Evolutionary conservation across 2,113 vertebrate species (phyloP), one percentile per base, ranked within the genome.

Genomic region (Hemichromis elongatus): DNA sequence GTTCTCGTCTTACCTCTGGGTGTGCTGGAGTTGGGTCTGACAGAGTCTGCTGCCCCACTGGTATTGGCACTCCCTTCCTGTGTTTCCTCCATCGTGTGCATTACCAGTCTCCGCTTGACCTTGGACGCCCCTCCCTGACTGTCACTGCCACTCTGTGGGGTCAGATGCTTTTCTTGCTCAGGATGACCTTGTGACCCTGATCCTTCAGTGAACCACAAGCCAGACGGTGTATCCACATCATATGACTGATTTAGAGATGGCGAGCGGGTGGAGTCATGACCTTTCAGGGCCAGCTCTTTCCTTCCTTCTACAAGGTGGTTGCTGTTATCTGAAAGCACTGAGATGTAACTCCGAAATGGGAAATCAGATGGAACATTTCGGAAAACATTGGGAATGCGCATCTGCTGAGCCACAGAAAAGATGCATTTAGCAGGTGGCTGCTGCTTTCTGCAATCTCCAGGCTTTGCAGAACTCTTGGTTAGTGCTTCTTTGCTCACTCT

Each of bases 71-170:
- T 81, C 28, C n/a, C 66, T 19, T 91, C 77, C 24, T 11, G 7
- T 0, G 47, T 66, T 5, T 75, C 87, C 16, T 95, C 92, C 1
- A 63, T 52, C 2, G 19, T n/a, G 3, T 94, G 93, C 95, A 96
- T 95, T 37, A 95, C 86, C 52, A 96, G 94, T 35, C 94, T 94
- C 19, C 96, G 93, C 85, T 96, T 96, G 82, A 95, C 95, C 66
- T 90, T 93, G 14, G 89, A 91, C 2, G 37, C 24, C 4, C 73
- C 84, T 5, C 79, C 89, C 16, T 94, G 90, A 45, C 77, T 81
- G 5, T 89, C 93, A 6, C 10, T 61, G 7, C 16, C 82, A 11
- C 80, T 90, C 35, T 94, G 90, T 16, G 92, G 94, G 35, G 95
- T 96, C 85, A 94, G 68, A 55, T 87, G 57, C 33, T 88, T 88